A percentile compares a stretch with the other conserved stretches of the same genome.
These are phyloP conservation scores for Drosophila nasuta DNA, from an alignment of 1,140 invertebrate species.

Conservation along the genomic window DNA sequence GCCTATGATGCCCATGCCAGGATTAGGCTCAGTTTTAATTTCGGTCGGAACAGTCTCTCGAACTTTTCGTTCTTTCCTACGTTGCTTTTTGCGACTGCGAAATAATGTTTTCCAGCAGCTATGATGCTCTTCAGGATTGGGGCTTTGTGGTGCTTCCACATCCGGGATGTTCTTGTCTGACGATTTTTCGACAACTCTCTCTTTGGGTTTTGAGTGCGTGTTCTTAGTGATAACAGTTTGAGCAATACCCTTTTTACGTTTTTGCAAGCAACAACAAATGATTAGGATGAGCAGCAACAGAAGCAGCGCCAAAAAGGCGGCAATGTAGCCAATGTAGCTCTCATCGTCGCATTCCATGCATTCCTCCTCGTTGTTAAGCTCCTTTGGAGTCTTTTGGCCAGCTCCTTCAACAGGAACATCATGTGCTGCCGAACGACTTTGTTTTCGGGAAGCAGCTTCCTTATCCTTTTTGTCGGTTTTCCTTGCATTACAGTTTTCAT, in stretches of 20 bases:
- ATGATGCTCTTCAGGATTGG: neutral
- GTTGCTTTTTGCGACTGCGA: conserved; percentile 4
- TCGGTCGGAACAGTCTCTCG: neutral
- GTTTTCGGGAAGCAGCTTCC: conserved; percentile 13
- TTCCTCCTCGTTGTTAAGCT: conserved; percentile 27
- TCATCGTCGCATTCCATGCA: conserved; percentile 52
- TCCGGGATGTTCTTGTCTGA: neutral
- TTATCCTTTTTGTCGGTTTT: conserved; percentile 6
- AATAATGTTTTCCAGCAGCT: conserved; percentile 22
- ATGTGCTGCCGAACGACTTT: conserved; percentile 27
- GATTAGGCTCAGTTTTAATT: neutral
- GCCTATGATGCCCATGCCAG: conserved; percentile 14
- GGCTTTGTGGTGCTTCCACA: neutral
- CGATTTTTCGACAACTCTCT: neutral
- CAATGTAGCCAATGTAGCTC: conserved; percentile 42
- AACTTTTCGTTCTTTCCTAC: neutral
- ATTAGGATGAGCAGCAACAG: conserved; percentile 52
- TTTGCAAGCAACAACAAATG: conserved; percentile 56
- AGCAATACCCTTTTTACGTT: neutral
- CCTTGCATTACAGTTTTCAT: neutral
- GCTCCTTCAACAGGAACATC: neutral
- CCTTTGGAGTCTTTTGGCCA: neutral
- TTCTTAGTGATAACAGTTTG: neutral
- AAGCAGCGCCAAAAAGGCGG: conserved; percentile 42
- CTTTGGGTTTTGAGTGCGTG: neutral